Base-by-base conservation (phyloP, 2,113 vertebrate species). In the Microcebus griseorufus region DNA sequence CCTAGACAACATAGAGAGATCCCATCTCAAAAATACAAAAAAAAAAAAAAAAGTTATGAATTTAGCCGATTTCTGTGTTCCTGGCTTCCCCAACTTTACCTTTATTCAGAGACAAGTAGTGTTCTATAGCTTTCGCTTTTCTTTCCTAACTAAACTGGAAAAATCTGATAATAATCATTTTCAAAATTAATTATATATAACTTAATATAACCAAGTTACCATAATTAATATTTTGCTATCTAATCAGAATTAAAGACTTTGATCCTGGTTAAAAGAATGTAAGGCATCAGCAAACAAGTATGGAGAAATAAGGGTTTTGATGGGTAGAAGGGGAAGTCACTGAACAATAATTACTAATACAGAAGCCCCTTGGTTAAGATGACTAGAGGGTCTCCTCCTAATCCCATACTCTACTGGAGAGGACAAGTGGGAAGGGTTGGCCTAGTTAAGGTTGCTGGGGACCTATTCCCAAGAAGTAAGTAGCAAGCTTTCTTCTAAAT, bases 141-240 rank as follows among this genome's bases (percentile, higher is more conserved):
- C 27, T 17, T 78, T 32, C 32, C 80, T 88, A 94, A 53, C 58
- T 70, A 88, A 93, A 93, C 14, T 67, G 51, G 72, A 65, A 75
- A 55, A 93, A 78, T 27, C 32, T 85, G 25, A 37, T 72, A 86
- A 88, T 80, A 84, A 95, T 92, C n/a, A 96, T 60, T 97, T 84
- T 95, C 89, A n/a, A 72, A 79, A 88, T 93, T 78, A 91, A 88
- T 48, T 75, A 96, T 23, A 78, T 81, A 58, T 4, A 96, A 42
- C 37, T 94, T 93, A 93, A 87, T 65, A 92, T 72, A 96, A 96
- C 73, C 37, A 90, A 84, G 27, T 94, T 84, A 84, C 39, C 37
- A 95, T 34, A 92, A 95, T 80, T 93, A 89, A 92, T 51, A 86
- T 88, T 89, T 97, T 58, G 58, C 34, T 93, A 29, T 67, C 65